phyloP scores from a whole-genome alignment of 2,797 vertebrate species.

The Catamblyrhynchus diadema region DNA sequence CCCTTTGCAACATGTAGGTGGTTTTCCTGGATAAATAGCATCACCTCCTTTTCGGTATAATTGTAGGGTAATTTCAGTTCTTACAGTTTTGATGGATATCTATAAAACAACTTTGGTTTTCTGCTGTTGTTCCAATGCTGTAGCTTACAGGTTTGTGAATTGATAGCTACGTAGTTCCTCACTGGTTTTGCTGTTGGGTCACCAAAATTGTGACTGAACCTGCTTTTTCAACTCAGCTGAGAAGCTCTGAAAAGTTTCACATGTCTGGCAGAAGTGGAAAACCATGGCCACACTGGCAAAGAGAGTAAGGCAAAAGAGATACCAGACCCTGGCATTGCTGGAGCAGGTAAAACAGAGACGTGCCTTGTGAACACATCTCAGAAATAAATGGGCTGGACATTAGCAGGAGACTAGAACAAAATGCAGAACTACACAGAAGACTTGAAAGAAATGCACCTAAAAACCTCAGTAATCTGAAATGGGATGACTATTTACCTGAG shows the following conservation, averaged over 20 bases:
- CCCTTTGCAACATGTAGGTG: not conserved
- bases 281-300: not conserved
- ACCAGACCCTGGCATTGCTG: not conserved
- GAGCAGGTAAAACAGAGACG: not conserved
- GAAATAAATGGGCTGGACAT: not conserved
- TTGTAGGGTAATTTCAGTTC: not conserved
- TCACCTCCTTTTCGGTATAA: not conserved
- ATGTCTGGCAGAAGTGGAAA: not conserved
- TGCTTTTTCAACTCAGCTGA: not conserved
- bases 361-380: not conserved
- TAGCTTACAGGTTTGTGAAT: not conserved
- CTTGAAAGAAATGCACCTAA: not conserved
- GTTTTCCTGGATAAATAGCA: not conserved
- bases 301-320: not conserved
- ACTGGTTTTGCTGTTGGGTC: not conserved
- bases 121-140: not conserved
- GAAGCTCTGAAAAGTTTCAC: not conserved
- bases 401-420: not conserved
- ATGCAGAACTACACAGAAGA: not conserved
- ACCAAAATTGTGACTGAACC: not conserved
- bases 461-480: not conserved
- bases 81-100: not conserved
- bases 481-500: not conserved
- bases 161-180: not conserved
- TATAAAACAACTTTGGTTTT: not conserved